Conservation (phyloP, 2,888 invertebrate species). For the Ochropleura plecta region DNA sequence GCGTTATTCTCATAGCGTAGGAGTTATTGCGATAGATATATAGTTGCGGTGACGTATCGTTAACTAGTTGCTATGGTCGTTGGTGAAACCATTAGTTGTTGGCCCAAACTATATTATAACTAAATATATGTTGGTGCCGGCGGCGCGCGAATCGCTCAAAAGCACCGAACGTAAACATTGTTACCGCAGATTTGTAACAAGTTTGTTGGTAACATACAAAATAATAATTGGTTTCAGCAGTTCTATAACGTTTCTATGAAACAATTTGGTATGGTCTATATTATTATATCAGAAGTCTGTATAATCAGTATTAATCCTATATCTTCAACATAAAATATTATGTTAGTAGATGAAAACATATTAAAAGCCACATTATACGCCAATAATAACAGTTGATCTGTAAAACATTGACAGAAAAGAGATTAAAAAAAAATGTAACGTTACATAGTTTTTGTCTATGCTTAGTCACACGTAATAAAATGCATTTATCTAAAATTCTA, state of each 20-base stretch:
- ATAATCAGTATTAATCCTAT: not conserved
- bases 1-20: constrained; percentile 6
- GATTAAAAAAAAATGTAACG: too few relatives aligned
- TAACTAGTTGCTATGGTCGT: constrained; percentile 18
- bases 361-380: too few relatives aligned
- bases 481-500: too few relatives aligned
- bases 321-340: not conserved
- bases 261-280: constrained; percentile 4
- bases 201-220: constrained; percentile 16
- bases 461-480: too few relatives aligned
- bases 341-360: not conserved
- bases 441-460: too few relatives aligned
- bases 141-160: constrained; percentile 29
- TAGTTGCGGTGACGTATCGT: constrained; percentile 15
- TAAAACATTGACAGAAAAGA: too few relatives aligned
- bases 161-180: constrained; percentile 57
- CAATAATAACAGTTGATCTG: too few relatives aligned
- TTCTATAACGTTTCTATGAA: not conserved
- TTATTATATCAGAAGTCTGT: not conserved
- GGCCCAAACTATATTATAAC: constrained; percentile 4
- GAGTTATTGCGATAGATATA: not conserved
- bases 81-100: constrained; percentile 23
- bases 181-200: constrained; percentile 8
- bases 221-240: constrained; percentile 2
- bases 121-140: constrained; percentile 13